Percentiles rank a stretch among this genome's conserved stretches.
Evolutionary conservation across 2,113 vertebrate genomes (phyloP).

Genomic region (Gorilla gorilla): DNA sequence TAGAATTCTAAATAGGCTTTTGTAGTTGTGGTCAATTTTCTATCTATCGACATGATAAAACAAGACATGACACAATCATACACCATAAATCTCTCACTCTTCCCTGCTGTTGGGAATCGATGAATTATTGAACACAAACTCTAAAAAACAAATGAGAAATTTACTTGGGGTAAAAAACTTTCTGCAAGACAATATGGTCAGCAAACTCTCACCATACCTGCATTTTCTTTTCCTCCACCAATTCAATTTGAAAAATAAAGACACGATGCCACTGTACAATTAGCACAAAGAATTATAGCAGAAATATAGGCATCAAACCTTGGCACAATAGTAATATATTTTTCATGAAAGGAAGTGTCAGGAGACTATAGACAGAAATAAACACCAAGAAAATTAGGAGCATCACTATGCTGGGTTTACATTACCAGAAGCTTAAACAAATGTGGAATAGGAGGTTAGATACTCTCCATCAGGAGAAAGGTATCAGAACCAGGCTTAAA

Average conservation of each 20-base stretch:
- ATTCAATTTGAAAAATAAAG: conserved; percentile 75
- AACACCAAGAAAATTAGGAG: conserved; percentile 66
- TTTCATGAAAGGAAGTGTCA: conserved; percentile 65
- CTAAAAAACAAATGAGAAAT: conserved; percentile 90
- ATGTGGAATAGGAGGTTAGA: neutral
- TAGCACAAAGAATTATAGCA: conserved; percentile 63
- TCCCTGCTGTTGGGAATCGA: conserved; percentile 91
- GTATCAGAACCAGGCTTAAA: neutral
- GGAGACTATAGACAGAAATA: conserved; percentile 5
- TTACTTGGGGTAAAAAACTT: conserved; percentile 89
- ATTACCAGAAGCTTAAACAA: conserved; percentile 62
- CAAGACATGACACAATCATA: conserved; percentile 95
- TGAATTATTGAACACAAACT: conserved; percentile 93
- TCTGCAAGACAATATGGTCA: conserved; percentile 81
- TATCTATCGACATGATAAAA: conserved; percentile 93
- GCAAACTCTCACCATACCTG: conserved; percentile 57
- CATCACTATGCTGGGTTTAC: conserved; percentile 53
- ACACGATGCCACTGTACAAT: conserved; percentile 53
- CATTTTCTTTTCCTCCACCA: neutral
- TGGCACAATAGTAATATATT: conserved; percentile 54
- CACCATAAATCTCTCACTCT: conserved; percentile 92
- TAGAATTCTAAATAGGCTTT: conserved; percentile 94
- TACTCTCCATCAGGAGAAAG: neutral
- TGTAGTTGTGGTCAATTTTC: conserved; percentile 95
- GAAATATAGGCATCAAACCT: conserved; percentile 73